phyloP scores from a whole-genome alignment of 1,140 invertebrate species.

The Zaprionus gabonicus region DNA sequence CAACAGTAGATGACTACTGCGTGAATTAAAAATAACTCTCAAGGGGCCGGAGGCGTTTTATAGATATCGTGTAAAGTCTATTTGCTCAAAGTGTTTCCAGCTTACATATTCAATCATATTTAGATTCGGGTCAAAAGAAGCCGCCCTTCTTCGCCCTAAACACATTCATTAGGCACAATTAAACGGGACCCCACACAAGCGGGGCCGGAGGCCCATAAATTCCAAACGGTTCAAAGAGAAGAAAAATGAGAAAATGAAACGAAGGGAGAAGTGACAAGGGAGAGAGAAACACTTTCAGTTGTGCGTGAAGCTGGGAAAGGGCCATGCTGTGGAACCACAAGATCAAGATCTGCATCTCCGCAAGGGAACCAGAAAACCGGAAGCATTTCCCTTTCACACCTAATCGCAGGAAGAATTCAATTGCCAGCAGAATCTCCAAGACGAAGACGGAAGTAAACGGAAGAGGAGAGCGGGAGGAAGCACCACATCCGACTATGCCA shows the following conservation, averaged over 20 bases:
- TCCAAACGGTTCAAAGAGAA: neutral
- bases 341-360: neutral
- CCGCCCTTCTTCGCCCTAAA: constrained; percentile 27
- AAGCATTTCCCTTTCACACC: constrained; percentile 43
- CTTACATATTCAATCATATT: constrained; percentile 34
- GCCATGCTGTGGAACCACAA: neutral
- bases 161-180: constrained; percentile 36
- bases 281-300: constrained; percentile 23
- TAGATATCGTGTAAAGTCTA: neutral
- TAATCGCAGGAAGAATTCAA: constrained; percentile 44
- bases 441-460: constrained; percentile 36
- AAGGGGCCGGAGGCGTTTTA: neutral
- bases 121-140: constrained; percentile 38
- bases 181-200: constrained; percentile 37
- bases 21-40: neutral
- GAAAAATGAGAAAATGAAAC: neutral
- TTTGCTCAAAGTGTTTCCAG: constrained; percentile 7
- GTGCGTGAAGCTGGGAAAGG: constrained; percentile 12
- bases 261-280: neutral
- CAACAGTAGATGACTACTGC: neutral
- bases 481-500: constrained; percentile 1
- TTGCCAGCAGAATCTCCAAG: constrained; percentile 12
- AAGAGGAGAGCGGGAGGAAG: neutral
- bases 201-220: constrained; percentile 9
- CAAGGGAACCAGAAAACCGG: constrained; percentile 29